Base-by-base conservation (phyloP, 1,140 invertebrate species). In the Triops longicaudatus region DNA sequence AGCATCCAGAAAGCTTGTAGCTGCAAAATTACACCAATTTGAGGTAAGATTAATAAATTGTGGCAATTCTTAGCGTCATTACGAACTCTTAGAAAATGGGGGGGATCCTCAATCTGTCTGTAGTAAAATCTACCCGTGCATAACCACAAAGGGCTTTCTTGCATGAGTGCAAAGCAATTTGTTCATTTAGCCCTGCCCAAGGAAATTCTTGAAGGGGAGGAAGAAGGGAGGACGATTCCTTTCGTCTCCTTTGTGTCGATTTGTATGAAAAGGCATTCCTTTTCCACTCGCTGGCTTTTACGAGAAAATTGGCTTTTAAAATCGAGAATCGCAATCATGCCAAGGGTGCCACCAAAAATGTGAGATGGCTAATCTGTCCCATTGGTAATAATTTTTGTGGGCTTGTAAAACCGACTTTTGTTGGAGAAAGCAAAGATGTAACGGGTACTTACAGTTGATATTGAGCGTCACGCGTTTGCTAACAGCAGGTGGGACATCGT, bases 401-500 rank as follows among this genome's bases (percentile, higher is more conserved):
- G 6, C 63, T 72, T 72, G 63, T 72, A 22, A 72, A 72, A 17
- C 27, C 7, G 6, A n/a, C n/a, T 28, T 73, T 63, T 5, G 50
- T 22, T 9, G 10, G 26, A 26, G 10, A 17, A 26, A 11, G 73
- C 26, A 26, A 26, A 22, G 26, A 73, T 72, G 6, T 63, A 22
- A 72, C 37, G 76, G 74, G 72, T 86, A 90, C 93, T 93, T 87
- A 96, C 94, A 96, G 84, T 94, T 93, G 76, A 95, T 92, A 83
- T 91, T 91, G 71, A 95, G 87, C 73, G 90, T 91, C 79, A 96
- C 92, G 80, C 93, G 85, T 84, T 94, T 95, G 86, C 92, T 94
- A 81, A 94, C 92, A 14, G 93, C 92, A 31, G 93, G 93, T 78
- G 92, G 93, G 27, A 95, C 92, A 84, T 95, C 93, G 83, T 95